A percentile compares a stretch with the other conserved stretches of the same genome.
Evolutionary conservation across 2,888 invertebrate species (phyloP).

Genomic region (Xanthorhoe spadicearia): DNA sequence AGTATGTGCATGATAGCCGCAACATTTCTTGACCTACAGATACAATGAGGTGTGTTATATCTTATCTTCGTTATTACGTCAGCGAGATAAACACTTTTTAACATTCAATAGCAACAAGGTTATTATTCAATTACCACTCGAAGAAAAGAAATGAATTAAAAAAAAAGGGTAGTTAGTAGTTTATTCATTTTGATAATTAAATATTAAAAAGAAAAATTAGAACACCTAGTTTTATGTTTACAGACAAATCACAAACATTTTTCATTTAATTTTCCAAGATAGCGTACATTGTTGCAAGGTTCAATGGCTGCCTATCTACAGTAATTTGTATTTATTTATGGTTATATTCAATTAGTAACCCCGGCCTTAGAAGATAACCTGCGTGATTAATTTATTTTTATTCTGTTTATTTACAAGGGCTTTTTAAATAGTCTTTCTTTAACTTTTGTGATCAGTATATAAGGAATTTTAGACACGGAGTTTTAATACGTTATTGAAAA

Average conservation of each 20-base stretch:
- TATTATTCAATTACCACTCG: no score
- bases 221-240: no score
- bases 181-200: no score
- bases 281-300: slow-evolving; percentile 1
- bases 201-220: no score
- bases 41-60: slow-evolving; percentile 42
- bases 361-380: slow-evolving; percentile 23
- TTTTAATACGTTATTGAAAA: no score
- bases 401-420: background rate
- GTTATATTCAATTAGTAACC: slow-evolving; percentile 32
- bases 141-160: no score
- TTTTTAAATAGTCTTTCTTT: no score
- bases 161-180: no score
- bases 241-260: background rate
- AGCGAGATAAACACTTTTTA: slow-evolving; percentile 10
- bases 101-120: background rate
- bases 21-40: slow-evolving; percentile 55
- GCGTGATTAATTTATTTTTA: slow-evolving; percentile 4
- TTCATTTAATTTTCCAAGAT: background rate
- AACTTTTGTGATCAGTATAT: no score
- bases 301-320: slow-evolving; percentile 5
- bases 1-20: background rate
- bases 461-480: no score
- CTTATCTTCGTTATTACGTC: slow-evolving; percentile 35
- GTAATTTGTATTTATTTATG: slow-evolving; percentile 20